Percentiles rank a stretch among this genome's conserved stretches.
phyloP scores from a whole-genome alignment of 1,140 invertebrate species.

The Schlechtendalia chinensis region DNA sequence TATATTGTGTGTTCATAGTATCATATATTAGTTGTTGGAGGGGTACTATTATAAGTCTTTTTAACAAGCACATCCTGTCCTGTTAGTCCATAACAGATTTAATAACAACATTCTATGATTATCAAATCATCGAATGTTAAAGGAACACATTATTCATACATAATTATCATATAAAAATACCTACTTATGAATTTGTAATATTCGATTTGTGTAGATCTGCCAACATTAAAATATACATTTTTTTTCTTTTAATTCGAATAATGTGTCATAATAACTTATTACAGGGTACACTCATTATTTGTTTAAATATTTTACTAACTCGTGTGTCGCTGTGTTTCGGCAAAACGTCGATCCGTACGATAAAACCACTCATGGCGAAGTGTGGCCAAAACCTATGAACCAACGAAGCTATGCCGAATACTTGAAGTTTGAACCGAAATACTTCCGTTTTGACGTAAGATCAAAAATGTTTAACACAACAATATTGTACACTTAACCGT shows the following conservation, averaged over 20 bases:
- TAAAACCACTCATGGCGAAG: constrained; percentile 13
- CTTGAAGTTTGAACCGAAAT: not conserved
- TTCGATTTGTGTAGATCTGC: too few relatives aligned
- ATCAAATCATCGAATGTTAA: too few relatives aligned
- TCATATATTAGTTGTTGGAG: too few relatives aligned
- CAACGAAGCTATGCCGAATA: not conserved
- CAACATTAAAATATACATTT: not conserved
- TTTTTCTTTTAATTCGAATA: not conserved
- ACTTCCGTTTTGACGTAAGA: constrained; percentile 28
- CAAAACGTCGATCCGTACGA: not conserved
- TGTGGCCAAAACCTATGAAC: constrained; percentile 23
- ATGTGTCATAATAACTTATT: not conserved
- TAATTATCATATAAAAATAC: too few relatives aligned
- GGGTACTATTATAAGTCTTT: too few relatives aligned
- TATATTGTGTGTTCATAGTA: too few relatives aligned
- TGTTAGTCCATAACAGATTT: too few relatives aligned
- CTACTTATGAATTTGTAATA: too few relatives aligned
- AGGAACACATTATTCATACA: too few relatives aligned
- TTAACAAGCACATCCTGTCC: too few relatives aligned
- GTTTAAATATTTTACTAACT: not conserved
- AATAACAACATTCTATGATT: too few relatives aligned
- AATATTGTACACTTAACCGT: not conserved
- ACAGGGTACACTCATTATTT: not conserved
- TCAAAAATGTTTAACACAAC: not conserved
- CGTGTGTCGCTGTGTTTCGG: not conserved